phyloP scores from a whole-genome alignment of 2,888 invertebrate genomes.

The Phortica okadai region DNA sequence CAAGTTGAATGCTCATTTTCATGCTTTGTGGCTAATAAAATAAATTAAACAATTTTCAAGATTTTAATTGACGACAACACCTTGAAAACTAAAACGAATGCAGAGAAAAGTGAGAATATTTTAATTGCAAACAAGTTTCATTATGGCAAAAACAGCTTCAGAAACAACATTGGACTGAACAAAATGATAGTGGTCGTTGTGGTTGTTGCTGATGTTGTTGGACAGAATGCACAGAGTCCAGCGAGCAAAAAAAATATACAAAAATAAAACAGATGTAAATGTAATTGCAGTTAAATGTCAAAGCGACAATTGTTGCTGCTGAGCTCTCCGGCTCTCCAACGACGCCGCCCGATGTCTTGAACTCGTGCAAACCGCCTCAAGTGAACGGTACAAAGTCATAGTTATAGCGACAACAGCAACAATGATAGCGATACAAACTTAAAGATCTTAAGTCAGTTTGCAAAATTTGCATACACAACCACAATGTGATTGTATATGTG shows the following conservation, averaged over 20 bases:
- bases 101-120: slow-evolving; percentile 54
- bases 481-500: background rate
- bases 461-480: background rate
- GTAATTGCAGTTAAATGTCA: slow-evolving; percentile 70
- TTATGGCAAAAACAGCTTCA: slow-evolving; percentile 49
- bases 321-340: slow-evolving; percentile 39
- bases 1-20: slow-evolving; percentile 27
- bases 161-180: background rate
- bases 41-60: slow-evolving; percentile 48
- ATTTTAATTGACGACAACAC: slow-evolving; percentile 58
- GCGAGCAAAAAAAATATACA: slow-evolving; percentile 37
- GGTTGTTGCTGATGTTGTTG: no score
- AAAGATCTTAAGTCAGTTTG: background rate
- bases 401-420: slow-evolving; percentile 42
- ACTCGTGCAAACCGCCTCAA: slow-evolving; percentile 35
- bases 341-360: slow-evolving; percentile 17
- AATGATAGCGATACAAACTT: slow-evolving; percentile 38
- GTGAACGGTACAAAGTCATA: slow-evolving; percentile 58
- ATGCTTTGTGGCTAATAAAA: slow-evolving; percentile 43
- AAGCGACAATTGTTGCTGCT: slow-evolving; percentile 63
- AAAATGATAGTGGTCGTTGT: background rate
- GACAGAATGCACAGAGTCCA: slow-evolving; percentile 1
- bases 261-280: slow-evolving; percentile 37
- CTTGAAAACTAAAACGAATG: slow-evolving; percentile 45
- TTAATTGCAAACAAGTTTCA: slow-evolving; percentile 68